These are phyloP conservation scores for Monodelphis domestica DNA, from an alignment of 2,797 vertebrate species.

Conservation along the genomic window DNA sequence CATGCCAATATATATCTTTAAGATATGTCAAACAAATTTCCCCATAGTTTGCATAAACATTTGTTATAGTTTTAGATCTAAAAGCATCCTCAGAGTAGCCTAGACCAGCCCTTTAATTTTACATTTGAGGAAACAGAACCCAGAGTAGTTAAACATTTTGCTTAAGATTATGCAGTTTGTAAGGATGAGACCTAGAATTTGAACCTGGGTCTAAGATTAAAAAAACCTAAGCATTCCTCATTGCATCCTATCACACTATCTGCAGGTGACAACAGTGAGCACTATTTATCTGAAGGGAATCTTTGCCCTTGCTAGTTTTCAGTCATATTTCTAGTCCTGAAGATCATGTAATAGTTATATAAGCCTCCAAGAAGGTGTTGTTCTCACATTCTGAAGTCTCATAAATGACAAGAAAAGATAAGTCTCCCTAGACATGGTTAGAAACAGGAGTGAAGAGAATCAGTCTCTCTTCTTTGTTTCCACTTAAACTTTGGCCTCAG, in stretches of 20 bases:
- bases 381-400: not conserved
- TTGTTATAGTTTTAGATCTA: not conserved
- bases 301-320: not conserved
- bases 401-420: not conserved
- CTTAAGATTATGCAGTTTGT: not conserved
- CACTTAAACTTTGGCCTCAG: not conserved
- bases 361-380: not conserved
- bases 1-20: not conserved
- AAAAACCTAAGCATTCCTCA: not conserved
- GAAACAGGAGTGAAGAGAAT: not conserved
- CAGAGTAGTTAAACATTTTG: not conserved
- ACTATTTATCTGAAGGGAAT: not conserved
- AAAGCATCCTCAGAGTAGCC: not conserved
- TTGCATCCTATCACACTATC: not conserved
- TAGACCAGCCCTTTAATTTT: not conserved
- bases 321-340: not conserved
- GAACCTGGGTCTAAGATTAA: not conserved
- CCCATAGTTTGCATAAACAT: not conserved
- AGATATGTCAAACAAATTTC: not conserved
- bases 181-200: not conserved
- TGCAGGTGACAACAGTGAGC: not conserved
- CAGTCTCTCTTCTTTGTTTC: not conserved
- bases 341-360: not conserved
- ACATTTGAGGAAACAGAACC: not conserved
- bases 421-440: not conserved